Evolutionary conservation across 2,888 invertebrate species (phyloP).

Genomic region (Xylocampa areola): DNA sequence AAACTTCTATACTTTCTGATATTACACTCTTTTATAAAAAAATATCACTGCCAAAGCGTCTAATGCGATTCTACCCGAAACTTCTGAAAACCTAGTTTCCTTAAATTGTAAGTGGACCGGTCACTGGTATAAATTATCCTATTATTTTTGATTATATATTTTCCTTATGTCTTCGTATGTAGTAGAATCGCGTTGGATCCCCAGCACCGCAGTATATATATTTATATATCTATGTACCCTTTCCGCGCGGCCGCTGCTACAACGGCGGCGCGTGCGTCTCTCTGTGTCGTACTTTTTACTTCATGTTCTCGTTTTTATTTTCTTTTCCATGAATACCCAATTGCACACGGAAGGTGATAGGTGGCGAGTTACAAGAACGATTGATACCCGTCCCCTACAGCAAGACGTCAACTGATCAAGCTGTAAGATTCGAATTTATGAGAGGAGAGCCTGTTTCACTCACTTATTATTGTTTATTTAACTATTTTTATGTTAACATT

Average conservation of each 20-base stretch:
- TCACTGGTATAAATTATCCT: too few species aligned
- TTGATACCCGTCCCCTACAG: slow-evolving; percentile 99
- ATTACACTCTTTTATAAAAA: slow-evolving; percentile 71
- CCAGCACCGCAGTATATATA: slow-evolving; percentile 59
- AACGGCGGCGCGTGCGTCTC: slow-evolving; percentile 53
- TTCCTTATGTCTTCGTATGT: background rate
- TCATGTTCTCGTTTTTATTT: slow-evolving; percentile 90
- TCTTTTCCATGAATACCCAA: slow-evolving; percentile 94
- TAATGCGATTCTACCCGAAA: slow-evolving; percentile 70
- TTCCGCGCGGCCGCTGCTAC: slow-evolving; percentile 29
- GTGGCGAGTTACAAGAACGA: slow-evolving; percentile 99
- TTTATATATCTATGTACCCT: slow-evolving; percentile 43
- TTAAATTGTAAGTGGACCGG: background rate
- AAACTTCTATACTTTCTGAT: slow-evolving; percentile 73
- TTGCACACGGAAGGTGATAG: slow-evolving; percentile 99
- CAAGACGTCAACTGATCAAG: slow-evolving; percentile 99
- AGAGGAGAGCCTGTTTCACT: slow-evolving; percentile 78
- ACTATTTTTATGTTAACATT: slow-evolving; percentile 73
- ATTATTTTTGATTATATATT: too few species aligned
- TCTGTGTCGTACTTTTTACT: slow-evolving; percentile 82
- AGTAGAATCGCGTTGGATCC: slow-evolving; percentile 55
- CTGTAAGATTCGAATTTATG: slow-evolving; percentile 94
- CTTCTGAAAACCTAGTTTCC: background rate
- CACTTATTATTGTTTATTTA: slow-evolving; percentile 76
- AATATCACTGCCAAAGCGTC: slow-evolving; percentile 73